Percentiles rank a stretch among this genome's conserved stretches.
These are phyloP conservation scores for Bergia sp. DNA, from an alignment of 92 coral and sea anemone genomes.

Conservation along the genomic window DNA sequence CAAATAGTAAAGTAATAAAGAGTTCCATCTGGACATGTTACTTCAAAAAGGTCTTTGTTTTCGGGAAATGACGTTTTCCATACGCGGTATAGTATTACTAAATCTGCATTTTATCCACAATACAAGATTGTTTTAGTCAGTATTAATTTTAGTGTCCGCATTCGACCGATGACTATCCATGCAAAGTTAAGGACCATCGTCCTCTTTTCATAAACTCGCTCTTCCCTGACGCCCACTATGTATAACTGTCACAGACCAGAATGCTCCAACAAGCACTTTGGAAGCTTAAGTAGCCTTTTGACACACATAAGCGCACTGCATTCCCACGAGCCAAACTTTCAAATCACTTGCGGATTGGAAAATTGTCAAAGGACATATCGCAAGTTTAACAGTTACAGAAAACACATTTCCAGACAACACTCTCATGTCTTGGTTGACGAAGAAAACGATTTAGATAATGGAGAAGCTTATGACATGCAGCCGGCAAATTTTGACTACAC, in stretches of 20 bases:
- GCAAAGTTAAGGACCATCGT: no score
- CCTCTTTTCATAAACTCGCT: background rate
- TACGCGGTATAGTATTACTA: background rate
- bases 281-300: background rate
- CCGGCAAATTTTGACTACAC: background rate
- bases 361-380: slow-evolving; percentile 18
- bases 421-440: background rate
- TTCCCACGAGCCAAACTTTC: slow-evolving; percentile 11
- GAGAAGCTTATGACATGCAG: background rate
- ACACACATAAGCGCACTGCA: background rate
- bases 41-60: background rate
- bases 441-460: background rate
- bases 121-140: background rate
- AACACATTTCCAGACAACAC: slow-evolving; percentile 1
- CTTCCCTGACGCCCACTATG: background rate
- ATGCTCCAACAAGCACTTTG: slow-evolving; percentile 2
- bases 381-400: slow-evolving; percentile 18
- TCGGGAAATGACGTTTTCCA: background rate
- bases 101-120: no score
- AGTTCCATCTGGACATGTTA: background rate
- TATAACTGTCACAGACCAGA: slow-evolving; percentile 20
- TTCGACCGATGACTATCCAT: background rate
- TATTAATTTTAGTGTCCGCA: background rate
- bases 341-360: slow-evolving; percentile 17
- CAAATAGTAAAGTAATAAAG: background rate